Conservation (phyloP, 2,797 vertebrate species). For the Spheniscus humboldti region DNA sequence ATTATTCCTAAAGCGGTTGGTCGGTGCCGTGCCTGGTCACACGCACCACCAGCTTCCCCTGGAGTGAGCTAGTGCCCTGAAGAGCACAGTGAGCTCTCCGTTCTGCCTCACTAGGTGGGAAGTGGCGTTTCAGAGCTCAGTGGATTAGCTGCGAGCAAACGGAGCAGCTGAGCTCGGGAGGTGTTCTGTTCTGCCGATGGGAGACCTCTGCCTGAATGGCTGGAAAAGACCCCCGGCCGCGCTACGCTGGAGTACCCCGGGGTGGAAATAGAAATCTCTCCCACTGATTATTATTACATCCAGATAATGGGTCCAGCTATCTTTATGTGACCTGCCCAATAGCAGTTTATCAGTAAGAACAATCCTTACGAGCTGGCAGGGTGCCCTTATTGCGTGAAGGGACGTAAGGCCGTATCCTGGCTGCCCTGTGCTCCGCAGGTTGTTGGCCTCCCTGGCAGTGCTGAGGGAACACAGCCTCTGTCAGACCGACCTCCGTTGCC, state of each 20-base stretch:
- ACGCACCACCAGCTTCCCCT: neutral
- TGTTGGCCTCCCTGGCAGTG: neutral
- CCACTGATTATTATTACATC: neutral
- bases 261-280: neutral
- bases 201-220: neutral
- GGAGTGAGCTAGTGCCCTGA: neutral
- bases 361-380: neutral
- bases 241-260: neutral
- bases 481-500: fast-evolving
- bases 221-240: neutral
- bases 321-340: neutral
- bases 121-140: neutral
- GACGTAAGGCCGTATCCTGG: neutral
- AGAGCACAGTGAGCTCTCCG: neutral
- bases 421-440: neutral
- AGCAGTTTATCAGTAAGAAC: neutral
- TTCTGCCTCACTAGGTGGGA: neutral
- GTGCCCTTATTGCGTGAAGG: neutral
- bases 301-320: neutral
- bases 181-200: neutral
- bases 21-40: neutral
- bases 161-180: neutral
- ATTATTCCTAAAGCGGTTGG: fast-evolving
- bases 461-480: neutral
- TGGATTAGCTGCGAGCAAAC: neutral